A percentile compares a stretch with the other conserved stretches of the same genome.
Evolutionary conservation across 2,797 vertebrate species (phyloP).

Genomic region (Cynodonichthys magdalenae): DNA sequence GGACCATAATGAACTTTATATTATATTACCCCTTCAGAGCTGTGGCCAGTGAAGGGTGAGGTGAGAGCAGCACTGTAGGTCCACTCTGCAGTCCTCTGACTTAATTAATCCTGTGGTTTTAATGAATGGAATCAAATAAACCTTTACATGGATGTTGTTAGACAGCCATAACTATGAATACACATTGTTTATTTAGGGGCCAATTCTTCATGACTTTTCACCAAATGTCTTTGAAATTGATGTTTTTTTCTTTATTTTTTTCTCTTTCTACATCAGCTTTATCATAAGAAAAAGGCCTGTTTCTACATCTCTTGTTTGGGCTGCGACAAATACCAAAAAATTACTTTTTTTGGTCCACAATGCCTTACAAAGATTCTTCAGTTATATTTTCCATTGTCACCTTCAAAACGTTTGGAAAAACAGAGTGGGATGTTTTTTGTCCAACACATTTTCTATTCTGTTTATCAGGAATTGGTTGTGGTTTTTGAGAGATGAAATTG

Average conservation of each 20-base stretch:
- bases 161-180: conserved; percentile 64
- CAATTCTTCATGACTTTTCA: conserved; percentile 61
- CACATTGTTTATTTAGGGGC: conserved; percentile 53
- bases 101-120: conserved; percentile 63
- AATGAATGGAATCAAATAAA: conserved; percentile 54
- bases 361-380: conserved; percentile 40
- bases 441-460: conserved; percentile 4
- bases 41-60: conserved; percentile 21
- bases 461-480: conserved; percentile 26
- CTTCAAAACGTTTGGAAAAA: conserved; percentile 23
- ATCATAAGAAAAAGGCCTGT: conserved; percentile 34
- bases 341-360: conserved; percentile 44
- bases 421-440: conserved; percentile 14
- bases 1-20: conserved; percentile 29
- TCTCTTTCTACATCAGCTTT: conserved; percentile 12
- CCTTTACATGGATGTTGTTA: conserved; percentile 21
- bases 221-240: conserved; percentile 59
- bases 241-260: conserved; percentile 43
- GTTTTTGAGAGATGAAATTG: conserved; percentile 38
- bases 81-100: conserved; percentile 40
- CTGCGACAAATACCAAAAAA: conserved; percentile 52
- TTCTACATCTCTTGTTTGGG: conserved; percentile 29
- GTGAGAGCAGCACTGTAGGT: conserved; percentile 26
- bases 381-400: conserved; percentile 22
- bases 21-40: conserved; percentile 25